Evolutionary conservation across 2,888 invertebrate species (phyloP), one percentile per base, ranked within the genome.

Genomic region (Agrotis exclamationis): DNA sequence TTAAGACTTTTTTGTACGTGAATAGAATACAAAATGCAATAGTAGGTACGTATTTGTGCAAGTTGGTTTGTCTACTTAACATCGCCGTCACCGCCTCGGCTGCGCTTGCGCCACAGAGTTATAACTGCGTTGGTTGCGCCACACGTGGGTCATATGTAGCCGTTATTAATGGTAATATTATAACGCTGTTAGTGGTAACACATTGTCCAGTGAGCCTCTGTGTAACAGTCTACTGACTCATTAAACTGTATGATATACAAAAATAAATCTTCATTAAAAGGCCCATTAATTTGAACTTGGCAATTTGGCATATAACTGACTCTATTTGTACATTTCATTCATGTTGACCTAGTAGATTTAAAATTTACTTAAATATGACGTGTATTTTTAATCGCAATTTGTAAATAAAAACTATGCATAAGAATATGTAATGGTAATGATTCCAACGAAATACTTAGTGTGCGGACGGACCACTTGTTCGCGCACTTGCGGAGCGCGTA

Each of bases 91-190:
- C 67, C 76, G 86, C 83, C 79, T 80, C 77, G 76, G 66, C 78
- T 73, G 80, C 74, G 83, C 76, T 91, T 92, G 86, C 91, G 88
- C 84, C 90, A 90, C 74, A 79, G 74, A 60, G 28, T 57, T 84
- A 82, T 84, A 74, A 67, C 71, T 70, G 24, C 48, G 79, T 92
- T 92, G 89, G 79, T 92, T 92, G 89, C 92, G 88, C 85, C 91
- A 91, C 74, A 80, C 77, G 70, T 80, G 83, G 86, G 77, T 83
- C 86, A 84, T 85, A 85, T 77, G 74, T 79, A 80, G 86, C 74
- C 56, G 76, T 80, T 85, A 84, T 80, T 83, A 74, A 80, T 65
- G 70, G 88, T 88, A 89, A 86, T 88, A 88, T 89, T 88, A 88
- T 89, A 89, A 85, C 71, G 44, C 47, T 39, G 39, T 64, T 74